Conservation (phyloP, 2,888 invertebrate species). For the Oasisia sp. region DNA sequence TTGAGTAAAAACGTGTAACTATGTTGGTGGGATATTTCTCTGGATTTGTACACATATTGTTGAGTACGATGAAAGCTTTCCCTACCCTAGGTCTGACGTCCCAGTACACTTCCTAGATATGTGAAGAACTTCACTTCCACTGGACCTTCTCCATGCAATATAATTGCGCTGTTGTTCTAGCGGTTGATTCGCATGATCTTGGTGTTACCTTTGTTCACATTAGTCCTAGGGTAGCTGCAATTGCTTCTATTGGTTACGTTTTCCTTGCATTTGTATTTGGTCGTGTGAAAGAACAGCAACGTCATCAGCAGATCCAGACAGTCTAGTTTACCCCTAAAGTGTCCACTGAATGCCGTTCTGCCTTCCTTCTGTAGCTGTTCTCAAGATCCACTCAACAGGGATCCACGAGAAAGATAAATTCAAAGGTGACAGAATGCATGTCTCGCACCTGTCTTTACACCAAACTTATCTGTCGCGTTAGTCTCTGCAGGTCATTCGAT, state of each 20-base stretch:
- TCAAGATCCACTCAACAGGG: no score
- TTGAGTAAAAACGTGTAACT: no score
- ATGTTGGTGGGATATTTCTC: no score
- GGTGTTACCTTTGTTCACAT: background rate
- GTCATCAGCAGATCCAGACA: background rate
- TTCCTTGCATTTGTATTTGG: background rate
- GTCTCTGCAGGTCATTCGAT: no score
- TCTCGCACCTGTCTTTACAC: no score
- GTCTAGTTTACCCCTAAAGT: background rate
- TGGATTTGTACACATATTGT: no score
- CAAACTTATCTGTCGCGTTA: no score
- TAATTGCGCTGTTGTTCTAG: background rate
- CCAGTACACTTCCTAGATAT: no score
- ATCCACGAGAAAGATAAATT: no score
- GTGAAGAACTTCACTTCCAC: background rate
- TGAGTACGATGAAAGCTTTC: no score
- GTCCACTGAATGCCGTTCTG: background rate
- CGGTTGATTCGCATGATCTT: background rate
- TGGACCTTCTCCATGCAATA: background rate
- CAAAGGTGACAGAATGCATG: no score
- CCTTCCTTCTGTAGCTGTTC: background rate
- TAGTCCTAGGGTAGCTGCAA: background rate
- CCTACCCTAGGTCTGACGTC: no score
- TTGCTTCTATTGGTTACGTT: background rate
- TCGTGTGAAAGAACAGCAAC: background rate